Evolutionary conservation across 1,140 invertebrate genomes (phyloP).

Genomic region (Drosophila rhopaloa): DNA sequence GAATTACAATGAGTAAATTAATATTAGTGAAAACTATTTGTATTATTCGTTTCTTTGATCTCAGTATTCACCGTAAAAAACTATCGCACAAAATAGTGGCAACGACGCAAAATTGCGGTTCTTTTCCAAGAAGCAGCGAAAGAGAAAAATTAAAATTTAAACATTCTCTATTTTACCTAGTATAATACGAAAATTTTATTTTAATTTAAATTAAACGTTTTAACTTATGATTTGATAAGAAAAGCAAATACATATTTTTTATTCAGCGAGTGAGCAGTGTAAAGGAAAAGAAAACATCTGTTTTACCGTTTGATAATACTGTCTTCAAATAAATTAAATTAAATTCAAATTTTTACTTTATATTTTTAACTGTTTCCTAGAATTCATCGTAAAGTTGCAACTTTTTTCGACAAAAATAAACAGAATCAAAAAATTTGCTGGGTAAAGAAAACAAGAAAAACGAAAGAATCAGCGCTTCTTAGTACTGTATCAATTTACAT

Average conservation of each 20-base stretch:
- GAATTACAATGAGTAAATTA: too few relatives aligned
- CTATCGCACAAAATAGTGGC: background rate
- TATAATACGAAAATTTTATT: too few relatives aligned
- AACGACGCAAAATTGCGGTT: constrained; percentile 1
- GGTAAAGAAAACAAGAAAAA: background rate
- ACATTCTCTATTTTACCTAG: too few relatives aligned
- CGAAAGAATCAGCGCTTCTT: background rate
- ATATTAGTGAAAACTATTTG: too few relatives aligned
- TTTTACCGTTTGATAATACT: too few relatives aligned
- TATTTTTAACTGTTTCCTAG: background rate
- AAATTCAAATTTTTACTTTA: background rate
- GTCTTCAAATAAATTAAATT: background rate
- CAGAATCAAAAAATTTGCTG: background rate
- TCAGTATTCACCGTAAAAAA: too few relatives aligned
- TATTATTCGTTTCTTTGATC: too few relatives aligned
- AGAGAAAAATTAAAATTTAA: background rate
- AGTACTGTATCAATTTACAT: background rate
- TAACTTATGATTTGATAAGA: background rate
- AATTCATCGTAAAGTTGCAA: background rate
- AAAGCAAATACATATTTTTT: too few relatives aligned
- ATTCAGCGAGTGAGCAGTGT: too few relatives aligned
- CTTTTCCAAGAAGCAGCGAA: constrained; percentile 8
- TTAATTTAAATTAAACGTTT: too few relatives aligned
- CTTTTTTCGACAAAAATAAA: background rate
- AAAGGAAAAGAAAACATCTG: too few relatives aligned